Conservation (phyloP, 2,888 invertebrate species). For the Oxycera nigricornis region DNA sequence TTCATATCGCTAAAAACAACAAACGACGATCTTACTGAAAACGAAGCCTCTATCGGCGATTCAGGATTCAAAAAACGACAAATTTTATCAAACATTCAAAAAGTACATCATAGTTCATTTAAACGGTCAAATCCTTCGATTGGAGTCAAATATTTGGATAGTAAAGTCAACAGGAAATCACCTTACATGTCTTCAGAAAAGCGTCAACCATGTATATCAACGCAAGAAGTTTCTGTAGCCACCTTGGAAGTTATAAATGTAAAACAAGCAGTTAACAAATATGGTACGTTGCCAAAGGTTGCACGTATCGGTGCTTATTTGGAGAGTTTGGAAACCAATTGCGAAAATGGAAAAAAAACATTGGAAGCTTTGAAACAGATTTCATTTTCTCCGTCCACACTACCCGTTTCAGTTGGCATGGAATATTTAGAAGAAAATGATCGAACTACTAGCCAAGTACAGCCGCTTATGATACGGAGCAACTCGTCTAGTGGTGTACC, state of each 20-base stretch:
- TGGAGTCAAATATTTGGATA: conserved; percentile 68
- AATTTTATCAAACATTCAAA: conserved; percentile 63
- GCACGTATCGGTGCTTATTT: conserved; percentile 96
- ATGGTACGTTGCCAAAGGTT: conserved; percentile 96
- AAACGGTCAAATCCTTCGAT: conserved; percentile 67
- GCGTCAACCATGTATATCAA: background rate
- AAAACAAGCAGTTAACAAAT: conserved; percentile 90
- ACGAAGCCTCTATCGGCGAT: too few species aligned
- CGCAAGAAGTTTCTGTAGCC: conserved; percentile 77
- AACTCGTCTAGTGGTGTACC: conserved; percentile 87
- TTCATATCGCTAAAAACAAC: too few species aligned
- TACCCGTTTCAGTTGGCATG: conserved; percentile 50
- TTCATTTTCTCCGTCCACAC: conserved; percentile 50
- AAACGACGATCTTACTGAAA: too few species aligned
- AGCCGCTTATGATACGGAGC: conserved; percentile 86
- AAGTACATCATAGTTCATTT: conserved; percentile 63
- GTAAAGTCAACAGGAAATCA: conserved; percentile 68
- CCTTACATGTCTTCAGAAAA: conserved; percentile 51
- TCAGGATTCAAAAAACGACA: conserved; percentile 63
- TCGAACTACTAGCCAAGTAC: conserved; percentile 63
- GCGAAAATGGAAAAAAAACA: background rate
- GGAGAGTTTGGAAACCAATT: conserved; percentile 76
- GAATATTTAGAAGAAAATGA: background rate
- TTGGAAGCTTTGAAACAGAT: background rate
- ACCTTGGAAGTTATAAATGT: conserved; percentile 96